Conservation (phyloP, 23 tunicate genomes). For the Styela plicata region DNA sequence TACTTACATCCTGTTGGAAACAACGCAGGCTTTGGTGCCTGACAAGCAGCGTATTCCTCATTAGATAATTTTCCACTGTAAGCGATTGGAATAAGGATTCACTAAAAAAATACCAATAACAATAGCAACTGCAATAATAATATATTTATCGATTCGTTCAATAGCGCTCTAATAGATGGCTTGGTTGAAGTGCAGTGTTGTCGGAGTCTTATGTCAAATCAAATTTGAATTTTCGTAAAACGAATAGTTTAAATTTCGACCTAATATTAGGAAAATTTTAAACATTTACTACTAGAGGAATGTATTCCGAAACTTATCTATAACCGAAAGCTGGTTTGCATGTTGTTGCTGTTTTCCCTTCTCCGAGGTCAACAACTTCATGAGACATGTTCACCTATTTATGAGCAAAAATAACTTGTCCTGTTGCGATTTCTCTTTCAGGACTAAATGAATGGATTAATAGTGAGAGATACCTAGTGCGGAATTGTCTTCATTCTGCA, state of each 20-base stretch:
- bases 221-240: too few species aligned
- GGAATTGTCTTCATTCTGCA: too few species aligned
- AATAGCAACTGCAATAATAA: too few species aligned
- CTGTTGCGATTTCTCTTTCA: slow-evolving; percentile 17
- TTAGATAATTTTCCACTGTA: slow-evolving; percentile 35
- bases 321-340: slow-evolving; percentile 83
- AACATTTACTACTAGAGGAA: too few species aligned
- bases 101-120: too few species aligned
- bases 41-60: slow-evolving; percentile 51
- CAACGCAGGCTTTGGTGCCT: slow-evolving; percentile 72
- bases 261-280: too few species aligned
- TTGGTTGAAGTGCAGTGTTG: too few species aligned
- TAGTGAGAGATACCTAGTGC: too few species aligned
- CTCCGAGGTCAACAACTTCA: slow-evolving; percentile 21
- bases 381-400: slow-evolving; percentile 72
- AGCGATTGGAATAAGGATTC: slow-evolving; percentile 33
- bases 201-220: too few species aligned
- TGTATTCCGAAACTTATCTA: slow-evolving; percentile 63
- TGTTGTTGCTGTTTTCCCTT: slow-evolving; percentile 42
- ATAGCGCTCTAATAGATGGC: too few species aligned
- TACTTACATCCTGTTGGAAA: slow-evolving; percentile 96
- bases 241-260: too few species aligned
- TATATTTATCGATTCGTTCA: too few species aligned
- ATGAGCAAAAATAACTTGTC: slow-evolving; percentile 53
- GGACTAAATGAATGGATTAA: slow-evolving; percentile 31